phyloP scores from a whole-genome alignment of 2,113 vertebrate genomes.

The Brachyistius frenatus region DNA sequence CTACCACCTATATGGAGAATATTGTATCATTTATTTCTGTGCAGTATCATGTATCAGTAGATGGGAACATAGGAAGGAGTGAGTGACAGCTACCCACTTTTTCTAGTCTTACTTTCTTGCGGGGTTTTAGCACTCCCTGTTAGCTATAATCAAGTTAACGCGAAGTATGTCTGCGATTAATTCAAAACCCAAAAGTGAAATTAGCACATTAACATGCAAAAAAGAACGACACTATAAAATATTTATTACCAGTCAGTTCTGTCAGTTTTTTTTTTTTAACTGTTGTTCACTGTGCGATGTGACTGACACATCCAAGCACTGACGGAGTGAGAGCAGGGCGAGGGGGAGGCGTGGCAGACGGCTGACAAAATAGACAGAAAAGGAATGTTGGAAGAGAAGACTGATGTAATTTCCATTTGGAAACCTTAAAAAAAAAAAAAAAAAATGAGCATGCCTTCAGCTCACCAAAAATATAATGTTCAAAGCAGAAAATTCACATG shows the following conservation, averaged over 20 bases:
- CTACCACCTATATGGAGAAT: no score
- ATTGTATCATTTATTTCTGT: neutral
- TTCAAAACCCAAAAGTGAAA: constrained; percentile 5
- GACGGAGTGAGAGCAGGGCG: constrained; percentile 23
- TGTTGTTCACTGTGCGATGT: constrained; percentile 11
- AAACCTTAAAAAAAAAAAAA: constrained; percentile 41
- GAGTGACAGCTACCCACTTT: neutral
- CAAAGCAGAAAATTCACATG: constrained; percentile 64
- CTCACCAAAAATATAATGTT: constrained; percentile 64
- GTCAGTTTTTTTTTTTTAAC: neutral
- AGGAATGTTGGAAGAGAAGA: constrained; percentile 38
- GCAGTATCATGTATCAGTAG: neutral
- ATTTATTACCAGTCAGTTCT: constrained; percentile 5
- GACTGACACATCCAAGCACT: constrained; percentile 30
- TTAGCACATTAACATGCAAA: neutral
- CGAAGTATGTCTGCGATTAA: neutral
- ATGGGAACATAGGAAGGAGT: neutral
- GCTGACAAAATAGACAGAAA: constrained; percentile 51
- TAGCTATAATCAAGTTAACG: neutral
- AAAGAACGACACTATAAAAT: neutral
- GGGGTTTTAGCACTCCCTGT: neutral
- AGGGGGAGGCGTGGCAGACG: constrained; percentile 11
- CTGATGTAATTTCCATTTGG: constrained; percentile 55
- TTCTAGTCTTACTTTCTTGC: neutral
- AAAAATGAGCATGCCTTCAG: constrained; percentile 17